phyloP scores from a whole-genome alignment of 2,113 vertebrate species.

The Chaetops frenatus region DNA sequence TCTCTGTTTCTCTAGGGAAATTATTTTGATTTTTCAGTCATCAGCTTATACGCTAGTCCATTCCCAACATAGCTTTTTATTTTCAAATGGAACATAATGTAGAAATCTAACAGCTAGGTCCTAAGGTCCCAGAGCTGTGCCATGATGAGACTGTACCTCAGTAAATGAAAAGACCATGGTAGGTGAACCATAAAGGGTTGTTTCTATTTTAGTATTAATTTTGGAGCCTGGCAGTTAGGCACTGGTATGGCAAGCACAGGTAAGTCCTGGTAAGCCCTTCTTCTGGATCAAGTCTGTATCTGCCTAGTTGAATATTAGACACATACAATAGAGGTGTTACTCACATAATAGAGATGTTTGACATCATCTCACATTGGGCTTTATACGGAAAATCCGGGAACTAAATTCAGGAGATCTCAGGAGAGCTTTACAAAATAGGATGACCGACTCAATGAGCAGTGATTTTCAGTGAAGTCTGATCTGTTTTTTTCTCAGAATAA shows the following conservation, averaged over 20 bases:
- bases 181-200: neutral
- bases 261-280: neutral
- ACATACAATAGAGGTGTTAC: too few relatives aligned
- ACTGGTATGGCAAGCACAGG: neutral
- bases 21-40: neutral
- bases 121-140: neutral
- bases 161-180: neutral
- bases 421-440: neutral
- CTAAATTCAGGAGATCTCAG: neutral
- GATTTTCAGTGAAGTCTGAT: neutral
- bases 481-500: neutral
- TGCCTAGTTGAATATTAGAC: neutral
- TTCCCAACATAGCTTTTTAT: neutral
- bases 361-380: neutral
- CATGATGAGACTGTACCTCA: neutral
- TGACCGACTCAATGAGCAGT: neutral
- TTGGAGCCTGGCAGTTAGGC: neutral
- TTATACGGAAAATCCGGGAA: neutral
- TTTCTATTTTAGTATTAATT: neutral
- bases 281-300: neutral
- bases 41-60: neutral
- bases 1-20: neutral
- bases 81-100: neutral
- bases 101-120: neutral
- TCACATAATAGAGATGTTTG: neutral